Evolutionary conservation across 2,888 invertebrate species (phyloP).

Genomic region (Melanargia galathea): DNA sequence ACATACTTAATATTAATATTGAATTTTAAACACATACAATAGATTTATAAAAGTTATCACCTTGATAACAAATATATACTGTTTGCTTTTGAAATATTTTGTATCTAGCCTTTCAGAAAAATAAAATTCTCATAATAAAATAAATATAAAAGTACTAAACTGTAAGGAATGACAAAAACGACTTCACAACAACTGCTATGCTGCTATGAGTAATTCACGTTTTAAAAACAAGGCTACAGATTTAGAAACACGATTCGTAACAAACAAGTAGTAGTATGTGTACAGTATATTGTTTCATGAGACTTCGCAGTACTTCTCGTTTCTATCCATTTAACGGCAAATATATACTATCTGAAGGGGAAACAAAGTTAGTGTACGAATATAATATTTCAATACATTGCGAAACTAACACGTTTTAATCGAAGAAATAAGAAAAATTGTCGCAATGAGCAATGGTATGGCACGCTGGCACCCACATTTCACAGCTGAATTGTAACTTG

Average conservation of each 20-base stretch:
- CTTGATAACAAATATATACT: not conserved
- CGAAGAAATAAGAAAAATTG: slow-evolving; percentile 39
- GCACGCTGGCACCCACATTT: slow-evolving; percentile 64
- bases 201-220: slow-evolving; percentile 31
- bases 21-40: too few relatives aligned
- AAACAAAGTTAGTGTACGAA: not conserved
- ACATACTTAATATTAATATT: too few relatives aligned
- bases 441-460: slow-evolving; percentile 41
- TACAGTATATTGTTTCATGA: slow-evolving; percentile 17
- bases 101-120: not conserved
- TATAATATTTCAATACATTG: slow-evolving; percentile 16
- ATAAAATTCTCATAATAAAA: not conserved
- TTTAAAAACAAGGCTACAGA: slow-evolving; percentile 34
- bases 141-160: not conserved
- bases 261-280: slow-evolving; percentile 39
- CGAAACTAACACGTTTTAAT: slow-evolving; percentile 21
- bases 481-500: slow-evolving; percentile 42
- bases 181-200: slow-evolving; percentile 15
- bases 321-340: not conserved
- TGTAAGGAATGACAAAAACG: slow-evolving; percentile 7
- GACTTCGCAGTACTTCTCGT: not conserved
- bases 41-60: not conserved
- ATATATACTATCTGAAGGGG: not conserved
- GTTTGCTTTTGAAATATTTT: not conserved
- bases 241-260: slow-evolving; percentile 36